phyloP scores from a whole-genome alignment of 2,888 invertebrate species.

The Slavum lentiscoides region DNA sequence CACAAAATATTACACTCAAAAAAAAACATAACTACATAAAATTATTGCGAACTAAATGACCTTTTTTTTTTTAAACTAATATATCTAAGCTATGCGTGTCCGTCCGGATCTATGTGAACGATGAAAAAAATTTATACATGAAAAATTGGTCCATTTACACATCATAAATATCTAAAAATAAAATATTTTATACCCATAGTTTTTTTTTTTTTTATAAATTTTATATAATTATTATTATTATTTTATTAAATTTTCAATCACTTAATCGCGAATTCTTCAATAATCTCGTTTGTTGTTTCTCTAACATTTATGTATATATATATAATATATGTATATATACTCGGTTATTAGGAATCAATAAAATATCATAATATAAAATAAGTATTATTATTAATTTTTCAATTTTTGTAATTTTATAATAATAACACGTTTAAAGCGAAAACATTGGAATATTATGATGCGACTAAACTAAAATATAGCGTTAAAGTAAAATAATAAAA shows the following conservation, averaged over 20 bases:
- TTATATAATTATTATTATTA: not conserved
- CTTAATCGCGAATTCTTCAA: constrained; percentile 25
- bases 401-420: constrained; percentile 23
- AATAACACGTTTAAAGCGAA: constrained; percentile 48
- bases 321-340: not conserved
- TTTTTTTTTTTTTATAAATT: not conserved
- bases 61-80: constrained; percentile 16
- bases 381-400: not conserved
- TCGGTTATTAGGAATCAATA: constrained; percentile 51
- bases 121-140: constrained; percentile 47
- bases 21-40: constrained; percentile 34
- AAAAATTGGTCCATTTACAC: constrained; percentile 53
- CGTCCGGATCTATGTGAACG: constrained; percentile 33
- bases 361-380: constrained; percentile 28
- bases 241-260: constrained; percentile 37
- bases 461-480: constrained; percentile 47
- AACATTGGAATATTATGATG: constrained; percentile 35
- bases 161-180: constrained; percentile 51
- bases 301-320: constrained; percentile 28
- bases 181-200: constrained; percentile 51
- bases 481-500: constrained; percentile 7
- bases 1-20: constrained; percentile 42
- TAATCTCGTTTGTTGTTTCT: constrained; percentile 19
- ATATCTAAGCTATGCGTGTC: constrained; percentile 32
- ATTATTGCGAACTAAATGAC: constrained; percentile 46